These are phyloP conservation scores for Thryonomys swinderianus DNA, from an alignment of 2,113 vertebrate genomes.

Conservation along the genomic window DNA sequence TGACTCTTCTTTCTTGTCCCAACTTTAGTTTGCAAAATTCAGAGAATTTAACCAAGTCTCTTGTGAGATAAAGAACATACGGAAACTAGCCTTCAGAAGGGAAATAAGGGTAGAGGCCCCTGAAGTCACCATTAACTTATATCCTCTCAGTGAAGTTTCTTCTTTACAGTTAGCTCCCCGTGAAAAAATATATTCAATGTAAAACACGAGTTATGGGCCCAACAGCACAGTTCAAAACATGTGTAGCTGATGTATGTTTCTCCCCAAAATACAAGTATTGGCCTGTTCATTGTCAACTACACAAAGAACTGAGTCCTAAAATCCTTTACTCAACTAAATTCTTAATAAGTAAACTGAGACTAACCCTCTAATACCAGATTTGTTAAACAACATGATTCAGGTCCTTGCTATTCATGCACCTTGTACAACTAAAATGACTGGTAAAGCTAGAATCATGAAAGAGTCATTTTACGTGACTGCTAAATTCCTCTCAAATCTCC, in stretches of 20 bases:
- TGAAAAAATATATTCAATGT: slow-evolving; percentile 81
- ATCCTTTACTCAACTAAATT: slow-evolving; percentile 97
- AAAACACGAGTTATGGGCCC: slow-evolving; percentile 84
- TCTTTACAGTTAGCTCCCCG: slow-evolving; percentile 77
- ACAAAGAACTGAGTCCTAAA: slow-evolving; percentile 94
- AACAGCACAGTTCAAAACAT: slow-evolving; percentile 84
- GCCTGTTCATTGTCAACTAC: slow-evolving; percentile 90
- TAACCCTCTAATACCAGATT: slow-evolving; percentile 98
- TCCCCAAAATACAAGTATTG: slow-evolving; percentile 88
- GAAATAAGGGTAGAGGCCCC: neutral
- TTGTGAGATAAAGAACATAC: slow-evolving; percentile 41
- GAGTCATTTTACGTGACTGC: slow-evolving; percentile 99
- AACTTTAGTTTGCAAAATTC: slow-evolving; percentile 64
- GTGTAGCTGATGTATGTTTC: slow-evolving; percentile 85
- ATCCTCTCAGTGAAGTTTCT: slow-evolving; percentile 74
- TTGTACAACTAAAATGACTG: slow-evolving; percentile 96
- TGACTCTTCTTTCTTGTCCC: neutral
- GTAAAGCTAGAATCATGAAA: slow-evolving; percentile 99
- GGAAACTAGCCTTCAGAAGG: slow-evolving; percentile 66
- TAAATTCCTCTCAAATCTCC: slow-evolving; percentile 99
- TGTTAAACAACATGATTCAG: slow-evolving; percentile 98
- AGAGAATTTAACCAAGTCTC: slow-evolving; percentile 29
- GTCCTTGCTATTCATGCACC: slow-evolving; percentile 94
- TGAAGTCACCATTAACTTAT: slow-evolving; percentile 66
- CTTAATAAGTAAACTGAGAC: slow-evolving; percentile 97